phyloP scores from a whole-genome alignment of 2,797 vertebrate genomes.

The Eleutherodactylus coqui region DNA sequence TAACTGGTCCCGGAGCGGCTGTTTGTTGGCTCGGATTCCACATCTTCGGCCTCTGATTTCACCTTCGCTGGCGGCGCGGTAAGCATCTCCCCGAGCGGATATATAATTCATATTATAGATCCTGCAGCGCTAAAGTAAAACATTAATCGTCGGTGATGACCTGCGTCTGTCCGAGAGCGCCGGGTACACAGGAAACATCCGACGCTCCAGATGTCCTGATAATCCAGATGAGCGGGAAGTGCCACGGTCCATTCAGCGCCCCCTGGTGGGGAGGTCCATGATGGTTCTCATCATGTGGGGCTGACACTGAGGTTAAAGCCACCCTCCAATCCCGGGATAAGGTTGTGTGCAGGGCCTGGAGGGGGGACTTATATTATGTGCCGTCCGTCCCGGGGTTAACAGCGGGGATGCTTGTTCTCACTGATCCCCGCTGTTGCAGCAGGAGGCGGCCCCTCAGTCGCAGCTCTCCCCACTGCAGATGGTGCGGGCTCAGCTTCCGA shows the following conservation, averaged over 20 bases:
- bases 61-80: neutral
- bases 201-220: neutral
- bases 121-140: slow-evolving; percentile 31
- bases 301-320: neutral
- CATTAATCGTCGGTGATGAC: neutral
- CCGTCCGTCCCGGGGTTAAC: no score
- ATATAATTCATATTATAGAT: slow-evolving; percentile 34
- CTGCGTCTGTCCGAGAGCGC: neutral
- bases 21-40: neutral
- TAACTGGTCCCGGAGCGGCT: neutral
- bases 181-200: neutral
- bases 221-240: neutral
- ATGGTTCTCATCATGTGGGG: neutral
- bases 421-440: no score
- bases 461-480: no score
- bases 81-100: neutral
- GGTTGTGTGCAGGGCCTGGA: no score
- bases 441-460: no score
- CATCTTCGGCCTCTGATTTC: neutral
- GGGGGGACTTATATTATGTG: no score
- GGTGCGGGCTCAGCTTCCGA: no score
- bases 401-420: no score
- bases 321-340: no score
- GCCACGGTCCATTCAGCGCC: no score
- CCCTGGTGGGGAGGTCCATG: neutral